phyloP scores from a whole-genome alignment of 2,888 invertebrate genomes.

The Germaria angustata region DNA sequence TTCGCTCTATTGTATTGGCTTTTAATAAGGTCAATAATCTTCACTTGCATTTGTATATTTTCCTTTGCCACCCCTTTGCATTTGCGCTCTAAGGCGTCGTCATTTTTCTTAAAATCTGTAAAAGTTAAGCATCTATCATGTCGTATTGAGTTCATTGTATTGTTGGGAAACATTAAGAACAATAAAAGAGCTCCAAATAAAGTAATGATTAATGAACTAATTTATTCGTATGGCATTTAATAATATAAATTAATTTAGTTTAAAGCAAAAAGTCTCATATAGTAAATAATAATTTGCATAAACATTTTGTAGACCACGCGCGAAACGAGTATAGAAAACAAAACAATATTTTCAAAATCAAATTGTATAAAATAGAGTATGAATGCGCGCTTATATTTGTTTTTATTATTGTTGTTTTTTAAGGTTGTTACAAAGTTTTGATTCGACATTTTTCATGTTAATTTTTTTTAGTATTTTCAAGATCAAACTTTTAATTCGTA shows the following conservation, averaged over 20 bases:
- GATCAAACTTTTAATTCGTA: background rate
- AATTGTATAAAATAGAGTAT: background rate
- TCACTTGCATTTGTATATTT: no score
- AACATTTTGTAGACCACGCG: background rate
- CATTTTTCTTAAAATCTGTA: no score
- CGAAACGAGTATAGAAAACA: background rate
- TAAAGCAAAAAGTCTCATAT: background rate
- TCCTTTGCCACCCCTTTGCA: no score
- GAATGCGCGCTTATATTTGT: no score
- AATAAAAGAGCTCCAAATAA: no score
- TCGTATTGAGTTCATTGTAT: no score
- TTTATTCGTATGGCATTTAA: background rate
- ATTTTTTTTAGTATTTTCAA: background rate
- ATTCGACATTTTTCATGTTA: background rate
- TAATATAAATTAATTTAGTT: background rate
- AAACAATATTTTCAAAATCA: background rate
- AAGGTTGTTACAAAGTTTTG: background rate
- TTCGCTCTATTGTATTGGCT: no score
- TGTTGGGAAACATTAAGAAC: no score
- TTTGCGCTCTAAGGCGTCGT: no score
- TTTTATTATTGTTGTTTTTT: background rate
- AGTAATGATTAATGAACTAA: no score
- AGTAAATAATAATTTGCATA: slow-evolving; percentile 8
- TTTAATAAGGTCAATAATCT: no score
- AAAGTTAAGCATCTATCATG: no score